These are phyloP conservation scores for Podiceps cristatus DNA, from an alignment of 2,113 vertebrate species.

Conservation along the genomic window DNA sequence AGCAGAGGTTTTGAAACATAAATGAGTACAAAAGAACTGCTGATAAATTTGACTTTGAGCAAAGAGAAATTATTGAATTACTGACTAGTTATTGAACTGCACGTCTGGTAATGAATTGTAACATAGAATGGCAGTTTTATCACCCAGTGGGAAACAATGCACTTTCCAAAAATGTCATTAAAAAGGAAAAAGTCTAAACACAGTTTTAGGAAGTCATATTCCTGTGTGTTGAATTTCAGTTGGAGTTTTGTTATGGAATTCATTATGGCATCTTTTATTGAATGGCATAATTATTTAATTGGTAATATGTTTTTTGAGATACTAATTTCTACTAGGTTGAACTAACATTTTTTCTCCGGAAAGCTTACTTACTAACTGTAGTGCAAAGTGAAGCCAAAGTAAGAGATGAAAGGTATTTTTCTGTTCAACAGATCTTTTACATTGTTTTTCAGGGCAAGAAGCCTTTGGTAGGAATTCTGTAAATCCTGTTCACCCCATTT, in stretches of 20 bases:
- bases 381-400: not conserved
- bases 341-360: not conserved
- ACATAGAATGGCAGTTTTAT: not conserved
- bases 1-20: not conserved
- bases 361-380: not conserved
- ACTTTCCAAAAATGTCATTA: not conserved
- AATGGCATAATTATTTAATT: not conserved
- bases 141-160: not conserved
- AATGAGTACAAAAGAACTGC: not conserved
- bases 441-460: conserved; percentile 58
- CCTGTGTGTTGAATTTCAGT: not conserved
- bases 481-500: not conserved
- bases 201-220: not conserved
- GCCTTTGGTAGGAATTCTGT: not conserved
- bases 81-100: not conserved
- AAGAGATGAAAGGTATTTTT: not conserved
- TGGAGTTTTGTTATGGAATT: not conserved
- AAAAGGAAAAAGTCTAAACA: not conserved
- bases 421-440: not conserved
- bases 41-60: not conserved
- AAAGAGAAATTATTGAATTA: not conserved
- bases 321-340: not conserved
- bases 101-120: not conserved
- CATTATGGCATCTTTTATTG: not conserved
- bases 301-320: not conserved